phyloP scores from a whole-genome alignment of 2,797 vertebrate species.

The Rachycentron canadum region DNA sequence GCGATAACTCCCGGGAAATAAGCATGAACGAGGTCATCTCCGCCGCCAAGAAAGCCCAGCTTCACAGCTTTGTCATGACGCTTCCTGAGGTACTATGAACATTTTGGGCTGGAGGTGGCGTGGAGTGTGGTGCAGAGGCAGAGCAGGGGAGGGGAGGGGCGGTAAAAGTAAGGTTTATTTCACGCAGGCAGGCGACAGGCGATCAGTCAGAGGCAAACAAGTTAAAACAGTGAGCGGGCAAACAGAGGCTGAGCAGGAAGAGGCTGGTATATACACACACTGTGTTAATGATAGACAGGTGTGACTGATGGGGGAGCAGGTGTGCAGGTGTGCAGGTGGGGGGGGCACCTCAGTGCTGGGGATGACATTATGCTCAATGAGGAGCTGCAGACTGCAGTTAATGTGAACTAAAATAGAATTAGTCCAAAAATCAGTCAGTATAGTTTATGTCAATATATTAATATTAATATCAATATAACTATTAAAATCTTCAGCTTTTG shows the following conservation, averaged over 20 bases:
- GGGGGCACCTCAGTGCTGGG: too few species aligned
- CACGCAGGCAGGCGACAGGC: not conserved
- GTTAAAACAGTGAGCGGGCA: too few species aligned
- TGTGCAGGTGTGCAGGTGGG: slow-evolving; percentile 1
- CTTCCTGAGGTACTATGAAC: slow-evolving; percentile 84
- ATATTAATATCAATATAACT: too few species aligned
- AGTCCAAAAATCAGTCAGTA: too few species aligned
- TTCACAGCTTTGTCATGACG: slow-evolving; percentile 89
- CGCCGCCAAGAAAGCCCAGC: slow-evolving; percentile 87
- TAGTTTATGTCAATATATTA: too few species aligned
- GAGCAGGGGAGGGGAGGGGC: not conserved
- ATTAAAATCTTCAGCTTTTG: too few species aligned
- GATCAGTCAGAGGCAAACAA: slow-evolving; percentile 3
- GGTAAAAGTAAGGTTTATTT: not conserved
- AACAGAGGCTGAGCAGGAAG: too few species aligned
- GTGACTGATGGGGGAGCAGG: not conserved
- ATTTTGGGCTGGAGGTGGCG: not conserved
- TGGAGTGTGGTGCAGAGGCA: not conserved
- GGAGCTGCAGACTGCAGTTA: too few species aligned
- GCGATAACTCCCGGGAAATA: slow-evolving; percentile 86
- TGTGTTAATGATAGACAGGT: not conserved
- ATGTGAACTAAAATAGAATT: too few species aligned
- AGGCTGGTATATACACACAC: not conserved
- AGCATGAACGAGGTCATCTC: slow-evolving; percentile 84
- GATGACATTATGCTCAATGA: too few species aligned